phyloP scores from a whole-genome alignment of 2,888 invertebrate species.

The Trachelus tabidus region DNA sequence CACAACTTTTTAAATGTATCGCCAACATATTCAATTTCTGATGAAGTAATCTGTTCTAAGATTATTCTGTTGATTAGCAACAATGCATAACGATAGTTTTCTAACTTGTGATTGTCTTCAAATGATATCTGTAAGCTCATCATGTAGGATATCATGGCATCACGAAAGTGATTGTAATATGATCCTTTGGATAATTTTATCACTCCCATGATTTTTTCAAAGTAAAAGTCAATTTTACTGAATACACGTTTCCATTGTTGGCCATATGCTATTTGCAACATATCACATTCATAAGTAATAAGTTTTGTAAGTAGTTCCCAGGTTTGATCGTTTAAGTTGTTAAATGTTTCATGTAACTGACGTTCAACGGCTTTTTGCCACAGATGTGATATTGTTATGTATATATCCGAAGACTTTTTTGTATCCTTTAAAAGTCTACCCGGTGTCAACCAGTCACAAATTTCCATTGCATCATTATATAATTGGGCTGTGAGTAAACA shows the following conservation, averaged over 20 bases:
- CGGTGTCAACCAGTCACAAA: constrained; percentile 39
- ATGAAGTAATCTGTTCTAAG: constrained; percentile 18
- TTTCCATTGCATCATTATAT: constrained; percentile 42
- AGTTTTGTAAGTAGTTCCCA: neutral
- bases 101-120: constrained; percentile 24
- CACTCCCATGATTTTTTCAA: constrained; percentile 1
- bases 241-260: neutral
- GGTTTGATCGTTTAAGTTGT: neutral
- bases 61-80: constrained; percentile 27
- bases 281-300: neutral
- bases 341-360: neutral
- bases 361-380: constrained; percentile 32
- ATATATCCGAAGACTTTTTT: neutral
- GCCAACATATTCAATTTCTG: neutral
- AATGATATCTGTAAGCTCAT: constrained; percentile 12
- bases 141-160: constrained; percentile 23
- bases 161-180: constrained; percentile 27
- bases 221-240: constrained; percentile 1
- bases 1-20: constrained; percentile 12
- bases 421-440: constrained; percentile 9
- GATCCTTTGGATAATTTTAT: neutral
- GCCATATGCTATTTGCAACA: constrained; percentile 3
- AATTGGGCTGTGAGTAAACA: constrained; percentile 41
- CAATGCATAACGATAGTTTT: constrained; percentile 27
- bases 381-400: constrained; percentile 30